Evolutionary conservation across 2,113 vertebrate genomes (phyloP).

Genomic region (Monarcha castaneiventris): DNA sequence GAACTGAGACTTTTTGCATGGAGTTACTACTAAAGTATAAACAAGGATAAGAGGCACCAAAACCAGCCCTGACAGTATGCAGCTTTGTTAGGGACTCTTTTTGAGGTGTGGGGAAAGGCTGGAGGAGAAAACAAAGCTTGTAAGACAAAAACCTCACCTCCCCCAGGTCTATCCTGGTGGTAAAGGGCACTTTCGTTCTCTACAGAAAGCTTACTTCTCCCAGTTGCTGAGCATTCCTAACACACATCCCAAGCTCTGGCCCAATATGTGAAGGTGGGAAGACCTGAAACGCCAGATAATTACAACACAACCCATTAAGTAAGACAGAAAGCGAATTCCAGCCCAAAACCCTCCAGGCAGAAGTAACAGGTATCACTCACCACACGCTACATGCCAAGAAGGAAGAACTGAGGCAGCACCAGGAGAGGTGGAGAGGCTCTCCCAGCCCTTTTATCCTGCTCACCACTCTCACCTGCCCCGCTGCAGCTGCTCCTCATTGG

Average conservation of each 20-base stretch:
- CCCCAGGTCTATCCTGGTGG: background rate
- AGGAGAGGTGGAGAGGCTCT: fast-evolving
- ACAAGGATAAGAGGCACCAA: background rate
- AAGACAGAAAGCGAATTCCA: background rate
- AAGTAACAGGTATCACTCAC: background rate
- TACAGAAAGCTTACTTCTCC: background rate
- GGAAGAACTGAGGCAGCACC: fast-evolving
- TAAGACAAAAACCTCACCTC: background rate
- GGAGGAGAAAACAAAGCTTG: background rate
- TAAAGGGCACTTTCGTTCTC: background rate
- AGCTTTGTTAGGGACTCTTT: background rate
- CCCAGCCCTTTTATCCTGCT: background rate
- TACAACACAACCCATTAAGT: background rate
- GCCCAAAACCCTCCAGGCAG: background rate
- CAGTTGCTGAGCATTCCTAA: background rate
- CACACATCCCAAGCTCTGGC: background rate
- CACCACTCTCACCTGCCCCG: background rate
- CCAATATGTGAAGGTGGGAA: fast-evolving
- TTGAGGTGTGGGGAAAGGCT: background rate
- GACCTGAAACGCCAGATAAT: background rate
- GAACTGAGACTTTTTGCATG: background rate
- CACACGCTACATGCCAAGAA: fast-evolving
- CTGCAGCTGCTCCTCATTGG: background rate
- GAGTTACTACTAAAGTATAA: background rate
- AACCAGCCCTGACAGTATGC: background rate